Evolutionary conservation across 2,113 vertebrate species (phyloP).

Genomic region (Xerus inauris): DNA sequence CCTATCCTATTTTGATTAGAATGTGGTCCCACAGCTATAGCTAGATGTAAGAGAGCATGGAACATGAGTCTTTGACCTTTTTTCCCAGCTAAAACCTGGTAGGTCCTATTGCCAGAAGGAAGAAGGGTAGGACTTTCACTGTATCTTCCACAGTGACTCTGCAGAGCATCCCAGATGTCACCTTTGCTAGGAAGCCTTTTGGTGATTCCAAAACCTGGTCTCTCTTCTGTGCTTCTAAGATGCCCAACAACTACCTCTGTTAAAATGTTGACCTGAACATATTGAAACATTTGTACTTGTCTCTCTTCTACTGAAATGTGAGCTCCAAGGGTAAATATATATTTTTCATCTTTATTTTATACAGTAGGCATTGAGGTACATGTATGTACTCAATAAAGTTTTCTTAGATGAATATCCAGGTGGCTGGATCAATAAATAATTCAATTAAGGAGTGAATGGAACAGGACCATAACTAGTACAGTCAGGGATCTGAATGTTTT

Average conservation of each 20-base stretch:
- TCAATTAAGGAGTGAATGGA: neutral
- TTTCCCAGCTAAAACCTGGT: neutral
- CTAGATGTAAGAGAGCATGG: neutral
- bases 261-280: neutral
- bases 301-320: constrained; percentile 12
- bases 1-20: neutral
- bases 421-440: neutral
- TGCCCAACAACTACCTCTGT: neutral
- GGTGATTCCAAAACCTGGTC: neutral
- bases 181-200: constrained; percentile 20
- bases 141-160: neutral
- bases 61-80: neutral
- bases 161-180: neutral
- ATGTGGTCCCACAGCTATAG: neutral
- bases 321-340: neutral
- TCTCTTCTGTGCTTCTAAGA: neutral
- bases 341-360: constrained; percentile 37
- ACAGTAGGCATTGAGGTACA: neutral
- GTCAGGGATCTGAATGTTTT: neutral
- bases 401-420: neutral
- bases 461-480: neutral
- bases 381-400: neutral
- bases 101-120: neutral
- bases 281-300: neutral
- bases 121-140: neutral